phyloP scores from a whole-genome alignment of 2,888 invertebrate species.

The Cephus nigrinus region DNA sequence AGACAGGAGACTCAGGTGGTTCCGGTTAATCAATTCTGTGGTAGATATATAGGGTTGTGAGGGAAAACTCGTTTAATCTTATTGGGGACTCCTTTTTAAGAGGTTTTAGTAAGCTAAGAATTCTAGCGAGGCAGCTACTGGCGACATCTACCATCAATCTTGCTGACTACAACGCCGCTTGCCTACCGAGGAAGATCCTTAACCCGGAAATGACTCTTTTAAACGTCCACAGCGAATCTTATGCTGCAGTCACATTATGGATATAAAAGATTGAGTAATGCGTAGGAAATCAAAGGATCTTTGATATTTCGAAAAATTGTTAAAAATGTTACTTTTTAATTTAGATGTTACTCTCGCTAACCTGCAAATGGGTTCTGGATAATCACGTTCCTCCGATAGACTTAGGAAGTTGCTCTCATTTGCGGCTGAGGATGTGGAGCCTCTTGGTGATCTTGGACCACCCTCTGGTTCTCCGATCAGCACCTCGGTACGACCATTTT shows the following conservation, averaged over 20 bases:
- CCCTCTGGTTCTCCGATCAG: constrained; percentile 73
- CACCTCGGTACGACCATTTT: constrained; percentile 81
- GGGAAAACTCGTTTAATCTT: background rate
- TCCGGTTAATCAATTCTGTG: background rate
- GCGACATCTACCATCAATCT: background rate
- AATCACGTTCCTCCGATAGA: constrained; percentile 52
- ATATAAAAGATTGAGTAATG: background rate
- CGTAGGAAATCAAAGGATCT: background rate
- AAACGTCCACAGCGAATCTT: background rate
- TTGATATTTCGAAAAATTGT: background rate
- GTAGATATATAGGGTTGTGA: background rate
- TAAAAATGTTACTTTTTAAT: no score
- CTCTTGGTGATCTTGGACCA: constrained; percentile 64
- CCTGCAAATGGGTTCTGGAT: constrained; percentile 60
- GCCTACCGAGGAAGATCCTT: background rate
- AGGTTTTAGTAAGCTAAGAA: background rate
- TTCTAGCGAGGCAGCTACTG: background rate
- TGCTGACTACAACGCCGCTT: background rate
- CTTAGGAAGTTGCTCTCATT: constrained; percentile 58
- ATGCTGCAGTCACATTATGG: background rate
- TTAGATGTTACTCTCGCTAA: constrained; percentile 30
- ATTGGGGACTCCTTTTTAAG: background rate
- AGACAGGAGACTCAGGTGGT: background rate
- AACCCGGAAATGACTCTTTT: background rate
- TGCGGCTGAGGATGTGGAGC: constrained; percentile 61